A percentile compares a stretch with the other conserved stretches of the same genome.
Evolutionary conservation across 2,888 invertebrate species (phyloP).

Genomic region (Eupithecia inturbata): DNA sequence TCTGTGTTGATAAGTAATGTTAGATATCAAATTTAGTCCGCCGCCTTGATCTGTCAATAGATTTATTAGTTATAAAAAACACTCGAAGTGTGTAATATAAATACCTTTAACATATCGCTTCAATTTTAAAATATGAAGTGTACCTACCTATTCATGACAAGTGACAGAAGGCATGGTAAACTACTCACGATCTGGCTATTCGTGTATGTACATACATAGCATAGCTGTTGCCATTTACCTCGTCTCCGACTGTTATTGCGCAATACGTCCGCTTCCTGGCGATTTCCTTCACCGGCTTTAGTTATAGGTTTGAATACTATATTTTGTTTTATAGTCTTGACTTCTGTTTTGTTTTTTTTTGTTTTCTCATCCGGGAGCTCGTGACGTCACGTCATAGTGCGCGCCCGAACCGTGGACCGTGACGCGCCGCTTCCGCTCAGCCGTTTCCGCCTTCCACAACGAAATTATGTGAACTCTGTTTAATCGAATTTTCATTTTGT

Average conservation of each 20-base stretch:
- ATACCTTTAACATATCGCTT: background rate
- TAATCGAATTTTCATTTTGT: slow-evolving; percentile 69
- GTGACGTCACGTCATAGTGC: slow-evolving; percentile 69
- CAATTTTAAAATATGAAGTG: background rate
- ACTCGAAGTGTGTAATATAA: background rate
- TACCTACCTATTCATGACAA: background rate
- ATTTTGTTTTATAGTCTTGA: slow-evolving; percentile 25
- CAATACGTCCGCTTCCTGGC: slow-evolving; percentile 40
- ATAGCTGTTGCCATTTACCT: slow-evolving; percentile 14
- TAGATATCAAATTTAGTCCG: slow-evolving; percentile 46
- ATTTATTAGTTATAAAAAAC: slow-evolving; percentile 44
- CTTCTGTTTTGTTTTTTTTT: slow-evolving; percentile 37
- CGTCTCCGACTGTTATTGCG: slow-evolving; percentile 41
- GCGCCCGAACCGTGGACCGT: slow-evolving; percentile 72
- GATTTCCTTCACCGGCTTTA: slow-evolving; percentile 30
- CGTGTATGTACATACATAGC: background rate
- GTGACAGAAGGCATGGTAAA: background rate
- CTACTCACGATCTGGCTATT: background rate
- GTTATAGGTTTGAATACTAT: slow-evolving; percentile 20
- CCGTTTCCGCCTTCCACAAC: slow-evolving; percentile 78
- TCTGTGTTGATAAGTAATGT: slow-evolving; percentile 23
- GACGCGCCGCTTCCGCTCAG: slow-evolving; percentile 77
- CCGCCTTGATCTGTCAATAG: slow-evolving; percentile 60
- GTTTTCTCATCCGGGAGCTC: slow-evolving; percentile 53
- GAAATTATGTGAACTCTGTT: slow-evolving; percentile 71